Evolutionary conservation across 2,888 invertebrate species (phyloP).

Genomic region (Tetragonula carbonaria): DNA sequence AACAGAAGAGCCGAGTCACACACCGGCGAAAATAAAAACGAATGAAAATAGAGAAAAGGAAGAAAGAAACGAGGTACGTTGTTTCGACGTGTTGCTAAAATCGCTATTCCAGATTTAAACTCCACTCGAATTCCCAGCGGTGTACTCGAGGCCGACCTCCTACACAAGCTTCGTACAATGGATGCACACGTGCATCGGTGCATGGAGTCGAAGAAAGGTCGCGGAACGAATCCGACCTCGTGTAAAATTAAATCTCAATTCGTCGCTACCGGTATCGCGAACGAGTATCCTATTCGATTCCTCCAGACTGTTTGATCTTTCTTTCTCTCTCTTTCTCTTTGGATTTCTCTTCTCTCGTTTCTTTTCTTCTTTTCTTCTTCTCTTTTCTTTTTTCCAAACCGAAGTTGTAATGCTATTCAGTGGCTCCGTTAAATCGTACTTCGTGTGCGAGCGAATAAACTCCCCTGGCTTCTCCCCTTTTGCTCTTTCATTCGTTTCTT

Average conservation of each 20-base stretch:
- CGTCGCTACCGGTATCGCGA: slow-evolving; percentile 41
- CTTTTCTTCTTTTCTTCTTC: background rate
- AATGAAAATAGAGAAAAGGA: background rate
- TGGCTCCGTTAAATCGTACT: slow-evolving; percentile 40
- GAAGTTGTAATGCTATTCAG: slow-evolving; percentile 49
- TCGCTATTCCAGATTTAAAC: slow-evolving; percentile 42
- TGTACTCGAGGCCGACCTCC: slow-evolving; percentile 26
- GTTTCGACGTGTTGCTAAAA: slow-evolving; percentile 31
- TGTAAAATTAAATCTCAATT: slow-evolving; percentile 62
- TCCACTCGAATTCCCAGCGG: slow-evolving; percentile 32
- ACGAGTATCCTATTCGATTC: slow-evolving; percentile 24
- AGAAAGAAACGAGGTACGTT: background rate
- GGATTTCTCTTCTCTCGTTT: slow-evolving; percentile 7
- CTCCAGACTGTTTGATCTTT: slow-evolving; percentile 29
- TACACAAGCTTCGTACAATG: background rate
- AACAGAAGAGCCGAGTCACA: slow-evolving; percentile 1
- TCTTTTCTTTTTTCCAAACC: background rate
- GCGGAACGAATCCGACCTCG: slow-evolving; percentile 44
- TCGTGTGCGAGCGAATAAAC: slow-evolving; percentile 24
- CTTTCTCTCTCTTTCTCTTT: slow-evolving; percentile 1
- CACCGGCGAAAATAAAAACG: background rate
- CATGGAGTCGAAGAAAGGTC: slow-evolving; percentile 14
- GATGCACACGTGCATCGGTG: slow-evolving; percentile 15
- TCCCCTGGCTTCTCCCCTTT: background rate
- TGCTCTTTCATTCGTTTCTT: background rate